These are phyloP conservation scores for Haliclystus octoradiatus DNA, from an alignment of 30 jellyfish, hydroid and myxozoan species.

Conservation along the genomic window DNA sequence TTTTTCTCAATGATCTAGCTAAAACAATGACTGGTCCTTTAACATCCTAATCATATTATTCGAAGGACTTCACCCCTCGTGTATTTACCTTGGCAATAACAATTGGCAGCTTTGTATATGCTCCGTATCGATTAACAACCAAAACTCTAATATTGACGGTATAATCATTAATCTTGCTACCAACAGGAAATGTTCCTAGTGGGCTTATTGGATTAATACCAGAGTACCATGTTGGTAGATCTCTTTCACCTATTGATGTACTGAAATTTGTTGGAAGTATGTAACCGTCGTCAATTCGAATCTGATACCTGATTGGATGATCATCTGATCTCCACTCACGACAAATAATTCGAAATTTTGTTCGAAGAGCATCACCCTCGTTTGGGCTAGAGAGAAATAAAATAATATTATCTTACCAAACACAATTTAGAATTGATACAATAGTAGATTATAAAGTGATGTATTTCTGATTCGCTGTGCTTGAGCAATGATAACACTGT, in stretches of 20 bases:
- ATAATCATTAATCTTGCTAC: conserved; percentile 33
- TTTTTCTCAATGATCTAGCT: no score
- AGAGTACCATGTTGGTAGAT: conserved; percentile 40
- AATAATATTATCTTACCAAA: neutral
- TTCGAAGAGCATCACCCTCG: conserved; percentile 30
- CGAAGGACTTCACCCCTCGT: no score
- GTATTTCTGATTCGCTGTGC: no score
- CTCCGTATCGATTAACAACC: conserved; percentile 36
- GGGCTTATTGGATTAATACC: conserved; percentile 53
- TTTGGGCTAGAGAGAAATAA: conserved; percentile 25
- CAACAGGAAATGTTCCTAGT: conserved; percentile 35
- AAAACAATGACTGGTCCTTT: no score
- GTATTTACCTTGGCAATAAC: conserved; percentile 25
- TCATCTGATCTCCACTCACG: conserved; percentile 47
- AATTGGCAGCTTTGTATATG: conserved; percentile 7
- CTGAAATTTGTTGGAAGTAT: neutral
- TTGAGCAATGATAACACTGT: no score
- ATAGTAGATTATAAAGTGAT: no score
- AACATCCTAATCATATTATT: no score
- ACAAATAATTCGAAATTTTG: conserved; percentile 47
- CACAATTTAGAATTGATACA: no score
- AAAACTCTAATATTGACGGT: conserved; percentile 30
- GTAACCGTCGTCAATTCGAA: conserved; percentile 25
- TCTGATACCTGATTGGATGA: conserved; percentile 35
- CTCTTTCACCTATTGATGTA: conserved; percentile 12